phyloP scores from a whole-genome alignment of 2,113 vertebrate species.

The Oxyruncus cristatus region DNA sequence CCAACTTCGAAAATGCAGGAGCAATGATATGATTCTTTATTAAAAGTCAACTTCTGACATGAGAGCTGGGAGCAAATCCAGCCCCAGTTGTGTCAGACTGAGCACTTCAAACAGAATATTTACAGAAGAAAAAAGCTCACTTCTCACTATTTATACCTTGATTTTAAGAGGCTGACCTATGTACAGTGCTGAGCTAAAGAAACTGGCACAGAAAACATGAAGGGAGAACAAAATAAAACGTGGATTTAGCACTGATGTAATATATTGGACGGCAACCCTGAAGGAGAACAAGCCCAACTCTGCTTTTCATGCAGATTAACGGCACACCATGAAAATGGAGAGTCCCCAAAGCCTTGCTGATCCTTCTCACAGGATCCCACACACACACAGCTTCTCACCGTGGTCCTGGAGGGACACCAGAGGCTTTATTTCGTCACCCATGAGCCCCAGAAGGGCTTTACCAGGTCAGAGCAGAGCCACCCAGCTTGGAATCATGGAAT shows the following conservation, averaged over 20 bases:
- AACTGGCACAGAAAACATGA: neutral
- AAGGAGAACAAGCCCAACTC: neutral
- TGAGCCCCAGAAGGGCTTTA: neutral
- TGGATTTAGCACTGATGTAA: neutral
- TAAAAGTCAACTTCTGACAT: neutral
- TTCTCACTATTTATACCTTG: conserved; percentile 14
- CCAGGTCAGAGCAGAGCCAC: neutral
- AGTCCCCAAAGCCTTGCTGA: neutral
- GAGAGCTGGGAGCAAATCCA: neutral
- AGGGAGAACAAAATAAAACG: neutral
- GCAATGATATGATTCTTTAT: neutral
- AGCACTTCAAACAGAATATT: conserved; percentile 39
- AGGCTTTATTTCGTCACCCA: neutral
- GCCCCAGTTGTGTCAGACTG: conserved; percentile 34
- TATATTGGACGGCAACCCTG: neutral
- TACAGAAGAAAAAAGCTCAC: neutral
- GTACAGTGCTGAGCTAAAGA: neutral
- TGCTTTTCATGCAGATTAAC: neutral
- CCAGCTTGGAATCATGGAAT: neutral
- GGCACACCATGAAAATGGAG: neutral
- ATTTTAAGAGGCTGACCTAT: neutral
- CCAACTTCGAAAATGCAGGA: neutral
- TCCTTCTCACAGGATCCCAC: neutral
- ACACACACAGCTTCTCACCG: neutral
- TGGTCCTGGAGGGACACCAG: neutral